These are phyloP conservation scores for Volucella inflata DNA, from an alignment of 2,888 invertebrate species.

Conservation along the genomic window DNA sequence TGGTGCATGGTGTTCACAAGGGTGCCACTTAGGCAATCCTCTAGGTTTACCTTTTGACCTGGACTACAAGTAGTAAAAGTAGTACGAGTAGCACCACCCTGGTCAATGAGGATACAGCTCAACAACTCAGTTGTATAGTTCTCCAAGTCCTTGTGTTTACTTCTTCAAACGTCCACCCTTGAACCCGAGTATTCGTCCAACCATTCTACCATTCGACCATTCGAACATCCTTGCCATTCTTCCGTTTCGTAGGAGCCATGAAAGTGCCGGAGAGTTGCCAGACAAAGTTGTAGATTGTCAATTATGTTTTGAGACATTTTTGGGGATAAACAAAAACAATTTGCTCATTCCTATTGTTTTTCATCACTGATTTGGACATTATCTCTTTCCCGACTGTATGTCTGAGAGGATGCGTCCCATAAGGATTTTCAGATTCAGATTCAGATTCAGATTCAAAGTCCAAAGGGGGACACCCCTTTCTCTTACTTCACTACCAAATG, in stretches of 20 bases:
- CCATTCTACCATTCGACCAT: too few relatives aligned
- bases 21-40: slow-evolving; percentile 31
- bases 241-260: not conserved
- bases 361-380: slow-evolving; percentile 8
- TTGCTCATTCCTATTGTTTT: slow-evolving; percentile 38
- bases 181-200: too few relatives aligned
- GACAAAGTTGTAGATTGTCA: slow-evolving; percentile 66
- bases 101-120: slow-evolving; percentile 1
- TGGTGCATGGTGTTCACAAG: slow-evolving; percentile 29
- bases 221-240: too few relatives aligned
- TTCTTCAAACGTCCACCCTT: too few relatives aligned
- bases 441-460: slow-evolving; percentile 1
- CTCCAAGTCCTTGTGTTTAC: not conserved
- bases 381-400: slow-evolving; percentile 10
- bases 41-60: slow-evolving; percentile 12
- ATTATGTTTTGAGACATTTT: slow-evolving; percentile 50
- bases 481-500: not conserved
- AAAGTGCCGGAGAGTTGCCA: not conserved
- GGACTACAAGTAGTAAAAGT: not conserved
- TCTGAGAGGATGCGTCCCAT: not conserved
- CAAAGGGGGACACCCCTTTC: not conserved
- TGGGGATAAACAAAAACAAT: slow-evolving; percentile 66
- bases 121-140: slow-evolving; percentile 3
- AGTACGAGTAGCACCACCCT: not conserved
- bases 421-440: not conserved